Percentiles rank a stretch among this genome's conserved stretches.
Conservation (phyloP, 2,113 vertebrate species). For the Gnathonemus echidnorhynchus region DNA sequence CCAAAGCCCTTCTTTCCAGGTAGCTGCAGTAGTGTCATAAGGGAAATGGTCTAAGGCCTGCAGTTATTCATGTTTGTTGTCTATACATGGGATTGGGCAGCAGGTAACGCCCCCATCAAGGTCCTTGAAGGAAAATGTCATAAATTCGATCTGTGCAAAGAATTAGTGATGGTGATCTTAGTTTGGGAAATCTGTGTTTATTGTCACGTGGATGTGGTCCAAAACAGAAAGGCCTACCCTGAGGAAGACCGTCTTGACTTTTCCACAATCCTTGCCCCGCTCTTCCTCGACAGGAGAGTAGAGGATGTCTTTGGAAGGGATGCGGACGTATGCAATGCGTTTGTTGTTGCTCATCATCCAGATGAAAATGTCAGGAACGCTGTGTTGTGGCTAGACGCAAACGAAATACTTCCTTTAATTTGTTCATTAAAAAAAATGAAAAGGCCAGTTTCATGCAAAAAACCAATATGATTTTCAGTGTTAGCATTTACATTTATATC, state of each 20-base stretch:
- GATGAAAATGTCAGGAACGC: constrained; percentile 85
- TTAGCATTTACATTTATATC: neutral
- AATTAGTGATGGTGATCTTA: neutral
- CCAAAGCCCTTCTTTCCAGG: constrained; percentile 91
- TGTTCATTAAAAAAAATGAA: neutral
- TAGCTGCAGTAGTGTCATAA: constrained; percentile 55
- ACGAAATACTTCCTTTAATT: neutral
- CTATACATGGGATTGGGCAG: neutral
- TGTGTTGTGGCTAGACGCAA: constrained; percentile 82
- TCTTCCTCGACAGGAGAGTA: constrained; percentile 83
- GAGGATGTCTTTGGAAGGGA: constrained; percentile 91
- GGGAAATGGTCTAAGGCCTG: neutral
- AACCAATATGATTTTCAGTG: neutral
- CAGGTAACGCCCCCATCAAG: neutral
- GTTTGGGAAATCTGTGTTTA: neutral
- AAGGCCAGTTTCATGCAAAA: neutral
- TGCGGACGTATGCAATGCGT: constrained; percentile 79
- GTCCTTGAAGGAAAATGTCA: neutral
- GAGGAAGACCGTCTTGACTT: constrained; percentile 91
- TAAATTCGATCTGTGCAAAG: neutral
- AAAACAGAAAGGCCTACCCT: constrained; percentile 56
- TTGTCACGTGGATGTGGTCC: neutral
- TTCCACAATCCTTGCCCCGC: constrained; percentile 88
- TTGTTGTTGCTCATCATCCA: constrained; percentile 98
- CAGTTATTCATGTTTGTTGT: neutral